Base-by-base conservation (phyloP, 2,797 vertebrate species). In the Neosilurus mollespiculum region DNA sequence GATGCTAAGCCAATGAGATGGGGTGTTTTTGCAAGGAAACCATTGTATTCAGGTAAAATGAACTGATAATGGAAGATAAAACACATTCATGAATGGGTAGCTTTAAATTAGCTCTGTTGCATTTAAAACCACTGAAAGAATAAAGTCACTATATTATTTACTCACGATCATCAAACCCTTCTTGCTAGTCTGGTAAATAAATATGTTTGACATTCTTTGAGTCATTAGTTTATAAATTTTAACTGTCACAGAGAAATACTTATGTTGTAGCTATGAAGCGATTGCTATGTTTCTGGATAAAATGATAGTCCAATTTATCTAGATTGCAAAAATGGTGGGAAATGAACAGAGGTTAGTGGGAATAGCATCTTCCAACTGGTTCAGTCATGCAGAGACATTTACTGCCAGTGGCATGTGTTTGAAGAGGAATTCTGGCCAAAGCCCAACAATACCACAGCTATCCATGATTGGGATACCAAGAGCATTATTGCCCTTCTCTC, bases 341-440 rank as follows among this genome's bases (percentile, higher is more conserved):
- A 76, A 61, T 61, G 30, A 59, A 43, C 1, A 61, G 56, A 59
- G 22, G n/a, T 73, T 54, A 73, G 54, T 30, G 14, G 15, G 26
- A 54, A 54, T 59, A 18, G 2, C 54, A 75, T 58, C 26, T 26
- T 73, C 43, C 22, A 30, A 18, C 24, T 20, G 71, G 24, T 54
- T 76, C 56, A 59, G 73, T 59, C 30, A 61, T 61, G 30, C 56
- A 61, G 6, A 34, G 73, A 77, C 3, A 10, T 11, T 37, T 37
- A 37, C 72, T 58, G 26, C 54, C 54, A 34, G 9, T 22, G 26
- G 1, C 2, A 56, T 73, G 51, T 73, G n/a, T 73, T 73, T 54
- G 14, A 49, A 56, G 15, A 77, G 34, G 73, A 59, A 76, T 59
- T 76, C 73, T 59, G 73, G 30, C 30, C 54, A 37, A 34, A 37